These are phyloP conservation scores for Nephila pilipes DNA, from an alignment of 1,140 invertebrate species.

Conservation along the genomic window DNA sequence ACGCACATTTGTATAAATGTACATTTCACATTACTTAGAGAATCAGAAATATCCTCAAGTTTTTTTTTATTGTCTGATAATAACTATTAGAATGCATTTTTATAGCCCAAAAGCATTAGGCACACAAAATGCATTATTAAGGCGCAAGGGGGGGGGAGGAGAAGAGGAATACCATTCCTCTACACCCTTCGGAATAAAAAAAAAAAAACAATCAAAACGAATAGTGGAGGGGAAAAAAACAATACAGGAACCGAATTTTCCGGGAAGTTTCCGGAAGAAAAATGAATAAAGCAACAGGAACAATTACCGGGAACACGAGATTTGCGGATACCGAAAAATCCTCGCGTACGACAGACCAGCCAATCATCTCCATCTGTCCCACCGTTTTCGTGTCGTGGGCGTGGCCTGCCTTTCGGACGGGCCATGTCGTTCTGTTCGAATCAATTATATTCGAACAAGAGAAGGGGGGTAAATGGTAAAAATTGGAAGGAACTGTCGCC, in stretches of 20 bases:
- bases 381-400: slow-evolving; percentile 11
- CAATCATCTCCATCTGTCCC: background rate
- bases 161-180: background rate
- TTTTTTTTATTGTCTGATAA: no score
- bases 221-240: background rate
- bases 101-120: no score
- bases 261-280: background rate
- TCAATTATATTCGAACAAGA: slow-evolving; percentile 6
- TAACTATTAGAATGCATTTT: no score
- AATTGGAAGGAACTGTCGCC: no score
- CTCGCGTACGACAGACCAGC: background rate
- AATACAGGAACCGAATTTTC: background rate
- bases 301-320: slow-evolving; percentile 18
- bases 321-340: slow-evolving; percentile 37
- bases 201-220: background rate
- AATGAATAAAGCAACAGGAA: slow-evolving; percentile 1
- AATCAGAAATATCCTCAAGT: no score
- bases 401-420: background rate
- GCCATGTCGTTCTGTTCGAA: background rate
- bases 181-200: background rate
- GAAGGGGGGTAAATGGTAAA: background rate
- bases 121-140: no score
- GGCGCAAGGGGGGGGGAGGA: background rate
- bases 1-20: no score
- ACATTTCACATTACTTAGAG: no score